Conservation (phyloP, 2,797 vertebrate species). For the Trichosurus vulpecula region DNA sequence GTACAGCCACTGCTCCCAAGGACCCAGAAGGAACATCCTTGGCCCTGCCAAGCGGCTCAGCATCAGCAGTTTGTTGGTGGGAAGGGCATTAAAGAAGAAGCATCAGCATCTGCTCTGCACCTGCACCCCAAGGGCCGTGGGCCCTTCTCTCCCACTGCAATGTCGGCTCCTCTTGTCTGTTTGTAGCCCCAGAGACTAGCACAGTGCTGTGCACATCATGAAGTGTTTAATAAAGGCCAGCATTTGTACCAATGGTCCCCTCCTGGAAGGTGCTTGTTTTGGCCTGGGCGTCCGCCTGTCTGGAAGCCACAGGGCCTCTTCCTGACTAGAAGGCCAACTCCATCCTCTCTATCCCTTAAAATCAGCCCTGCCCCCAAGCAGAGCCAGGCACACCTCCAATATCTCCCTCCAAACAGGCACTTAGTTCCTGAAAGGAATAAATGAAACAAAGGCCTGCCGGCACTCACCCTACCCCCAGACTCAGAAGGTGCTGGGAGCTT, state of each 20-base stretch:
- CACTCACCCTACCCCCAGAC: not conserved
- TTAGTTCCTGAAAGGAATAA: not conserved
- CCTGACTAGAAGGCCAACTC: not conserved
- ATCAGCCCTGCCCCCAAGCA: not conserved
- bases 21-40: not conserved
- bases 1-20: not conserved
- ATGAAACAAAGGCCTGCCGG: not conserved
- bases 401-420: not conserved
- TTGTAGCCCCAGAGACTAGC: not conserved
- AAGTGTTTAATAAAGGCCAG: not conserved
- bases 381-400: not conserved
- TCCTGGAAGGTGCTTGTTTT: not conserved
- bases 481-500: not conserved
- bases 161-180: not conserved
- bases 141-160: too few species aligned
- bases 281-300: not conserved
- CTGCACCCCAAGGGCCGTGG: too few species aligned
- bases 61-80: not conserved
- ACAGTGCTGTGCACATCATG: not conserved
- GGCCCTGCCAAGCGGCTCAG: too few species aligned
- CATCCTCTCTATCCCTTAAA: not conserved
- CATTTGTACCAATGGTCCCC: not conserved
- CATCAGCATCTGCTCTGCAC: too few species aligned
- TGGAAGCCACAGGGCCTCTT: not conserved
- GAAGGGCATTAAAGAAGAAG: too few species aligned